Base-by-base conservation (phyloP, 1,140 invertebrate species). In the Aphelinus atriplicis region DNA sequence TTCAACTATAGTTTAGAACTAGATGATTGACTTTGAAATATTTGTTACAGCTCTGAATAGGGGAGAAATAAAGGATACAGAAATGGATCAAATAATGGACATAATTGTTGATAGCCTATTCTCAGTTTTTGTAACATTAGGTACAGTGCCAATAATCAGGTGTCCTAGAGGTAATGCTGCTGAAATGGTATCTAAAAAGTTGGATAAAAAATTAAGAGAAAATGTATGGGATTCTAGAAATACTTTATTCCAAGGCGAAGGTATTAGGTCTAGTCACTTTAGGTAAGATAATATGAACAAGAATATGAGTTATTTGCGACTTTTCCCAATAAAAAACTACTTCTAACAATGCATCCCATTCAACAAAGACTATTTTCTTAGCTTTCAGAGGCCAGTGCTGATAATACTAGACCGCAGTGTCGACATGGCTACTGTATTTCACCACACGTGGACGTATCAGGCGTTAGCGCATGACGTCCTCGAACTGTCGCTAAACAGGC, bases 371-470 rank as follows among this genome's bases (percentile, higher is more conserved):
- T 53, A 53, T 77, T 77, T 90, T 72, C 92, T 91, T 80, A 97
- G 95, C 87, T 98, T 98, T 86, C 96, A 98, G 80, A 89, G 97
- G 71, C 97, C 97, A 3, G 88, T 99, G 71, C 87, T 99, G 7
- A 94, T 99, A 67, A 89, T 99, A 75, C 89, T 99, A 61, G 98
- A 99, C 87, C 90, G 98, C 74, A 97, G 96, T 88, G 91, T 99
- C 73, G 98, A 99, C 88, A 94, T 99, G 91, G 96, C 97, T 1
- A 99, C 98, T 26, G 97, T 97, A 55, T 88, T 99, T 74, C 97
- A 99, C 91, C 98, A 99, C 87, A 98, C 98, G 3, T 99, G 98
- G 98, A 99, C 97, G 1, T 99, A 99, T 87, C 97, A 99, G 88
- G 98, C 98, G 7, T 85, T 99, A 68, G 93, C 95, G 50, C 97